Conservation (phyloP, 1,140 invertebrate species). For the Bombus polaris region DNA sequence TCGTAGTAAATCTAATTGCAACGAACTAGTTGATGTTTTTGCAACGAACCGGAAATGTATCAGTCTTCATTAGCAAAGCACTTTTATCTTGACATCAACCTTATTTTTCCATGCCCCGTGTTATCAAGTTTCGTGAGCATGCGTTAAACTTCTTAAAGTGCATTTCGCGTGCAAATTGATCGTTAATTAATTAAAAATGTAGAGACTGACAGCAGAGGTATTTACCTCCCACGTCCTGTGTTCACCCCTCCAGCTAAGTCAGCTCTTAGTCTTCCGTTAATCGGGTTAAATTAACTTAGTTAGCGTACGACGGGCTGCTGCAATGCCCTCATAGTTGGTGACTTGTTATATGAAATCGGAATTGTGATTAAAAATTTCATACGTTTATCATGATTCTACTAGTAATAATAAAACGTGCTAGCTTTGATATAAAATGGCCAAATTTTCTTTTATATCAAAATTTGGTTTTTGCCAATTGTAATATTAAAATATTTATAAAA, state of each 20-base stretch:
- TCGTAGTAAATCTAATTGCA: no score
- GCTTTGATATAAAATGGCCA: not conserved
- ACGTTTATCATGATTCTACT: not conserved
- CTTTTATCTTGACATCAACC: not conserved
- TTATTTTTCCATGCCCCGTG: conserved; percentile 8
- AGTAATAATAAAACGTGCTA: not conserved
- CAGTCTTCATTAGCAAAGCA: not conserved
- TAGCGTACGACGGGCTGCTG: conserved; percentile 65
- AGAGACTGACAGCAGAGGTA: conserved; percentile 68
- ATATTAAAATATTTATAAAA: no score
- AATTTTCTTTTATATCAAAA: no score
- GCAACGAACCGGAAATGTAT: not conserved
- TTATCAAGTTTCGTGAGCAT: not conserved
- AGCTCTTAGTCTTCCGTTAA: conserved; percentile 77
- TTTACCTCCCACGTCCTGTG: conserved; percentile 53
- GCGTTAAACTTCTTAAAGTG: conserved; percentile 45
- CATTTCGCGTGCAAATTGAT: conserved; percentile 70
- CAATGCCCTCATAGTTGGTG: conserved; percentile 69
- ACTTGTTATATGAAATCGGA: conserved; percentile 68
- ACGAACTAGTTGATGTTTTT: not conserved
- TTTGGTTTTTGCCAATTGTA: no score
- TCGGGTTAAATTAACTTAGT: conserved; percentile 78
- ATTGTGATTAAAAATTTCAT: conserved; percentile 43
- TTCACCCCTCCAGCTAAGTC: conserved; percentile 68
- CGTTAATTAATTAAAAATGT: conserved; percentile 78